Evolutionary conservation across 2,113 vertebrate genomes (phyloP).

Genomic region (Nannobrachium achirus): DNA sequence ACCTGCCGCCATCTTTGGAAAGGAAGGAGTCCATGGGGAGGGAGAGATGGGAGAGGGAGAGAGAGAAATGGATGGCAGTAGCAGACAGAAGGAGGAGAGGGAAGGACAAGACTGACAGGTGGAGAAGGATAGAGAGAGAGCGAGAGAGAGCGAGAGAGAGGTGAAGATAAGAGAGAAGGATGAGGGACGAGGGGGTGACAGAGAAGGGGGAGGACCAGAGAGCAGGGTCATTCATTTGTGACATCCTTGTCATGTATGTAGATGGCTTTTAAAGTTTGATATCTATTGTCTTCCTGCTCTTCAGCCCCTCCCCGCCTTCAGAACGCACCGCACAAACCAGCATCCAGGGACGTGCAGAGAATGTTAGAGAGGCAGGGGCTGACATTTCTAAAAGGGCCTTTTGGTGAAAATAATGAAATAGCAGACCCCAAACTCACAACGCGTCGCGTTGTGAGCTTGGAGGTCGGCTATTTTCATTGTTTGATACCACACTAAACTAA

Average conservation of each 20-base stretch:
- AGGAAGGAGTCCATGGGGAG: constrained; percentile 30
- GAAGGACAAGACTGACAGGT: constrained; percentile 42
- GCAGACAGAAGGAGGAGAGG: constrained; percentile 14
- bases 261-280: constrained; percentile 61
- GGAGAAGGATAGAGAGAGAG: constrained; percentile 9
- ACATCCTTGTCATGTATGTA: constrained; percentile 58
- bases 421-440: too few species aligned
- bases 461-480: too few species aligned
- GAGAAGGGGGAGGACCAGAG: background rate
- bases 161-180: background rate
- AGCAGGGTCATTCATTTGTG: constrained; percentile 27
- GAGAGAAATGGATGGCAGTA: constrained; percentile 46
- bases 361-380: too few species aligned
- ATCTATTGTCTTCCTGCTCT: constrained; percentile 10
- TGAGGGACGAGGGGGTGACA: background rate
- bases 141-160: background rate
- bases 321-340: too few species aligned
- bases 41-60: background rate
- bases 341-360: too few species aligned
- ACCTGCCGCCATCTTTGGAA: constrained; percentile 59
- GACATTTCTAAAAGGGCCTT: too few species aligned
- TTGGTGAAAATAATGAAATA: too few species aligned
- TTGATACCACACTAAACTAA: too few species aligned
- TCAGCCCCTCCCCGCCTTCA: too few species aligned
- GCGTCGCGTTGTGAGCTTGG: too few species aligned